Evolutionary conservation across 2,113 vertebrate genomes (phyloP).

Genomic region (Muntiacus muntjak): DNA sequence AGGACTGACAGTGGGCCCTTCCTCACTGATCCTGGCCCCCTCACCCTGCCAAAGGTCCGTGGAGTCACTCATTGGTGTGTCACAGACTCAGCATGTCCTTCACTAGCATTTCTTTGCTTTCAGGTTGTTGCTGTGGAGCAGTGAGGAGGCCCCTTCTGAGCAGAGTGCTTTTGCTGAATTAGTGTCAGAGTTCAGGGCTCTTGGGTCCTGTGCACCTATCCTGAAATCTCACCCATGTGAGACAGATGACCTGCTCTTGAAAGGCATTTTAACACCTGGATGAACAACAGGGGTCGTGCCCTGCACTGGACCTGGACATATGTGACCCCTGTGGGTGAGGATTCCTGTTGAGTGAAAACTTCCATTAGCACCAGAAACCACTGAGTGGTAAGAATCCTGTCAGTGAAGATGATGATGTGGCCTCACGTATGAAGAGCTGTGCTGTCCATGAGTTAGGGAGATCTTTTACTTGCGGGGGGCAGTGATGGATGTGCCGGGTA

Average conservation of each 20-base stretch:
- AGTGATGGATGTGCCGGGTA: neutral
- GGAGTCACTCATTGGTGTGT: neutral
- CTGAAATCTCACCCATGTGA: neutral
- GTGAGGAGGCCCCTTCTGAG: neutral
- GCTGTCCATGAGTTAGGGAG: neutral
- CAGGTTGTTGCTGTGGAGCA: conserved; percentile 34
- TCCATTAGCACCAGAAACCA: neutral
- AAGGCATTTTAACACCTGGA: neutral
- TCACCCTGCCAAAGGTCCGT: neutral
- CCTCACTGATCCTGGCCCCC: neutral
- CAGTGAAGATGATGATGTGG: rapidly evolving
- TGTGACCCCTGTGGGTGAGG: neutral
- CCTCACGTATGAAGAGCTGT: neutral
- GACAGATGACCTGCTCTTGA: neutral
- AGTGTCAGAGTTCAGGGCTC: neutral
- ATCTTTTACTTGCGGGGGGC: neutral
- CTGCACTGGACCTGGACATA: neutral
- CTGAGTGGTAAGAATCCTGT: neutral
- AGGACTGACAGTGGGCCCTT: neutral
- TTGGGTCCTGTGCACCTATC: neutral
- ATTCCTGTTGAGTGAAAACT: neutral
- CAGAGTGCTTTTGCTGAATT: neutral
- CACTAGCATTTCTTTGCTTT: neutral
- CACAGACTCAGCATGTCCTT: neutral
- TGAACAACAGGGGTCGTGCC: neutral